A percentile compares a stretch with the other conserved stretches of the same genome.
These are phyloP conservation scores for Tachysurus fulvidraco DNA, from an alignment of 2,113 vertebrate genomes.

Conservation along the genomic window DNA sequence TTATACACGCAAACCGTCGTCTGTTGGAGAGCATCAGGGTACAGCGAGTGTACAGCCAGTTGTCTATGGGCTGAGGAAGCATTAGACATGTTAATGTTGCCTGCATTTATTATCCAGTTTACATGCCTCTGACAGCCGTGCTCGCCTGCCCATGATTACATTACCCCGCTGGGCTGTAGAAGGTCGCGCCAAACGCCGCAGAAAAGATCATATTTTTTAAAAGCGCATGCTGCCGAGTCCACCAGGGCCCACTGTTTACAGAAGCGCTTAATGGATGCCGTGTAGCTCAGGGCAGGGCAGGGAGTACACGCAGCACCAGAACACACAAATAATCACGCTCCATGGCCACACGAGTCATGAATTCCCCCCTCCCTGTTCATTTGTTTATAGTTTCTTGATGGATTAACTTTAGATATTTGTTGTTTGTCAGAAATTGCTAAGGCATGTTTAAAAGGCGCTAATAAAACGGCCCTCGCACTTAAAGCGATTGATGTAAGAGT, in stretches of 20 bases:
- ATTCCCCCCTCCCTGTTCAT: conserved; percentile 40
- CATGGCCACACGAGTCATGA: conserved; percentile 30
- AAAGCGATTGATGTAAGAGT: conserved; percentile 45
- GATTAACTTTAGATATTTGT: conserved; percentile 53
- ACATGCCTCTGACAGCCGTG: conserved; percentile 37
- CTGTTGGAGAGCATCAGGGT: not conserved
- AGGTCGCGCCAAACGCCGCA: conserved; percentile 33
- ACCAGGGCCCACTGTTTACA: conserved; percentile 45
- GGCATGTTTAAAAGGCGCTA: conserved; percentile 43
- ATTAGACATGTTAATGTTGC: conserved; percentile 45
- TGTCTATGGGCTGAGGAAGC: conserved; percentile 55
- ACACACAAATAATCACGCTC: conserved; percentile 52
- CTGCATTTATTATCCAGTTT: conserved; percentile 46
- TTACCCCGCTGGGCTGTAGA: conserved; percentile 41
- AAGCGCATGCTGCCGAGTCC: conserved; percentile 26
- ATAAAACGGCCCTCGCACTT: conserved; percentile 40
- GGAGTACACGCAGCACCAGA: conserved; percentile 32
- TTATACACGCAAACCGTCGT: not conserved
- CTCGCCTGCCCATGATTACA: conserved; percentile 37
- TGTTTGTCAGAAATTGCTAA: conserved; percentile 53
- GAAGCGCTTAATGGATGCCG: conserved; percentile 50
- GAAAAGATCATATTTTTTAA: conserved; percentile 52
- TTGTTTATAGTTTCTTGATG: conserved; percentile 55
- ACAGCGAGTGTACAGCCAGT: conserved; percentile 72
- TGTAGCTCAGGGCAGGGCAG: conserved; percentile 34